phyloP scores from a whole-genome alignment of 2,888 invertebrate species.

The Sinhomidia bicolor region DNA sequence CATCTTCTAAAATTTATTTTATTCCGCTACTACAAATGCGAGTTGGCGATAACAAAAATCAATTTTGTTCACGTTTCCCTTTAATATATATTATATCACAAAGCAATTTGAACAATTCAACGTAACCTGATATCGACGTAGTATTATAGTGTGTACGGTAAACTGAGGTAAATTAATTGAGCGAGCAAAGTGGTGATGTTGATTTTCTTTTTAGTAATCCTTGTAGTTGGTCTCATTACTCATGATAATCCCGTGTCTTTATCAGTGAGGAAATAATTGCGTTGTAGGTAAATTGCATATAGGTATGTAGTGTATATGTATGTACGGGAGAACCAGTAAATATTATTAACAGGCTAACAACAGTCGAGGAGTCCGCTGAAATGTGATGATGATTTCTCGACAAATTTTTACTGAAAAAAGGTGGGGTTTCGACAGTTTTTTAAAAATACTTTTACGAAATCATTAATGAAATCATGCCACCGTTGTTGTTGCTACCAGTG shows the following conservation, averaged over 20 bases:
- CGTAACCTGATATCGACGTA: background rate
- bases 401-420: background rate
- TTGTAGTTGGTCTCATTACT: background rate
- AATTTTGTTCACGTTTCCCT: background rate
- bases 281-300: too few relatives aligned
- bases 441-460: background rate
- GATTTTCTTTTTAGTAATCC: background rate
- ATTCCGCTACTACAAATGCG: too few relatives aligned
- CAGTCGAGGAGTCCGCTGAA: background rate
- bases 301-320: too few relatives aligned
- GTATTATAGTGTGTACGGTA: too few relatives aligned
- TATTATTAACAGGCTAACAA: too few relatives aligned
- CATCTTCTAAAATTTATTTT: too few relatives aligned
- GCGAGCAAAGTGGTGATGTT: background rate
- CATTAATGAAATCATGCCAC: slow-evolving; percentile 6
- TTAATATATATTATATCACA: slow-evolving; percentile 16
- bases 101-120: slow-evolving; percentile 22
- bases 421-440: background rate
- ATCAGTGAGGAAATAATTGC: too few relatives aligned
- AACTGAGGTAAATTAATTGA: slow-evolving; percentile 26
- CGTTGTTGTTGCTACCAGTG: background rate
- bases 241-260: too few relatives aligned
- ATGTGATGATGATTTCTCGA: too few relatives aligned
- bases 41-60: background rate
- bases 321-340: too few relatives aligned